phyloP scores from a whole-genome alignment of 2,113 vertebrate species.

The Nansenia antarctica region DNA sequence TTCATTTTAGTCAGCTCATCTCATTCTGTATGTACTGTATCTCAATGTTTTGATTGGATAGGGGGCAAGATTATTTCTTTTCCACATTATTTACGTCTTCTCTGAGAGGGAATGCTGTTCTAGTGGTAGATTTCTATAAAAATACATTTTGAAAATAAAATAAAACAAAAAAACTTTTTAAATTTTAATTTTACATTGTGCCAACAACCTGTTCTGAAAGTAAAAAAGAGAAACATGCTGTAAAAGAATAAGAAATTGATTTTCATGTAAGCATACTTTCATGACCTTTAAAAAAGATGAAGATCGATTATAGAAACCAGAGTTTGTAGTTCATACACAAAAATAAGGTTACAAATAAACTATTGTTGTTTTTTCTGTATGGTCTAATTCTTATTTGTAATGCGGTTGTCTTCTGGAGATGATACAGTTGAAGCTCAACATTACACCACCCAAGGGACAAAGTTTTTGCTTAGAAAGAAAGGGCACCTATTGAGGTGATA shows the following conservation, averaged over 20 bases:
- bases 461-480: not conserved
- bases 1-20: constrained; percentile 82
- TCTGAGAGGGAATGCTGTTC: constrained; percentile 85
- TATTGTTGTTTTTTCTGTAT: constrained; percentile 93
- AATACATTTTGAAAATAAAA: constrained; percentile 78
- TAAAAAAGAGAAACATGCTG: constrained; percentile 81
- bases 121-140: constrained; percentile 87
- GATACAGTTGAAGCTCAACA: not conserved
- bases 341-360: constrained; percentile 98
- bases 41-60: constrained; percentile 61
- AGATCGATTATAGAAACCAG: constrained; percentile 86
- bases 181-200: constrained; percentile 89
- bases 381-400: constrained; percentile 65
- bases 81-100: constrained; percentile 70
- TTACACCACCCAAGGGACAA: not conserved
- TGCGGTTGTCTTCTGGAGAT: not conserved
- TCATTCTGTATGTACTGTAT: constrained; percentile 73
- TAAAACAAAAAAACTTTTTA: constrained; percentile 68
- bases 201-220: constrained; percentile 84
- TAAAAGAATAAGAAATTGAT: constrained; percentile 83
- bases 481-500: not conserved
- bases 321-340: constrained; percentile 98
- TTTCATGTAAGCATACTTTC: constrained; percentile 90
- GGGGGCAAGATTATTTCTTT: constrained; percentile 50
- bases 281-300: constrained; percentile 86